Percentiles rank a stretch among this genome's conserved stretches.
phyloP scores from a whole-genome alignment of 2,797 vertebrate genomes.

The Babyrousa celebensis region DNA sequence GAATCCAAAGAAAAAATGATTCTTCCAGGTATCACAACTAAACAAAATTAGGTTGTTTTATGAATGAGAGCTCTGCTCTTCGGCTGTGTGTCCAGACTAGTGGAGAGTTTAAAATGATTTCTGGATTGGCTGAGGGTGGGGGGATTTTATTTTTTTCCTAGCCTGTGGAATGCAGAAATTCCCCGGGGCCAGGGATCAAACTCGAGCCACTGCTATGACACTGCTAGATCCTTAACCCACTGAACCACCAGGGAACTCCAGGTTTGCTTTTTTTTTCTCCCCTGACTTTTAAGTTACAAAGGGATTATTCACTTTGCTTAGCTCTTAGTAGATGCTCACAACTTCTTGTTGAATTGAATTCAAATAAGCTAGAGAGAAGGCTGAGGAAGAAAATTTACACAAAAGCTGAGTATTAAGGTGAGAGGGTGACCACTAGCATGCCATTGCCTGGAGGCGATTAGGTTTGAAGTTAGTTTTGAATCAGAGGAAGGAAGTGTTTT shows the following conservation, averaged over 20 bases:
- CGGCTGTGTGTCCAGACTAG: slow-evolving; percentile 23
- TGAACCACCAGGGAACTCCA: too few species aligned
- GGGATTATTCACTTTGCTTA: not conserved
- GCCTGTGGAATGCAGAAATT: too few species aligned
- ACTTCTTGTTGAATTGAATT: slow-evolving; percentile 38
- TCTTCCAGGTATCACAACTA: slow-evolving; percentile 1
- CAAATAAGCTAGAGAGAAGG: slow-evolving; percentile 20
- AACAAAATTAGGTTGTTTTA: slow-evolving; percentile 64
- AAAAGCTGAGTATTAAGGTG: not conserved
- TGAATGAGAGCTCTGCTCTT: slow-evolving; percentile 7
- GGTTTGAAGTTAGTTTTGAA: slow-evolving; percentile 73
- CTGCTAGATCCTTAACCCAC: too few species aligned
- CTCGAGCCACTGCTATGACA: too few species aligned
- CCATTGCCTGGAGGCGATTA: slow-evolving; percentile 64
- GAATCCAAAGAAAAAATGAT: slow-evolving; percentile 20
- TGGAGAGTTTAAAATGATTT: slow-evolving; percentile 47
- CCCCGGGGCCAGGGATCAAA: too few species aligned
- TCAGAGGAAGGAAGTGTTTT: slow-evolving; percentile 77
- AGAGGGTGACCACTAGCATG: not conserved
- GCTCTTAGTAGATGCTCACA: not conserved
- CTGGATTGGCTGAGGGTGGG: not conserved
- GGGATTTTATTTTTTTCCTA: too few species aligned
- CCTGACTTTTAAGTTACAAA: slow-evolving; percentile 28
- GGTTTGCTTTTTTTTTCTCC: not conserved
- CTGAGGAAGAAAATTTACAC: not conserved